Evolutionary conservation across 2,797 vertebrate species (phyloP).

Genomic region (Oryzias sinensis): DNA sequence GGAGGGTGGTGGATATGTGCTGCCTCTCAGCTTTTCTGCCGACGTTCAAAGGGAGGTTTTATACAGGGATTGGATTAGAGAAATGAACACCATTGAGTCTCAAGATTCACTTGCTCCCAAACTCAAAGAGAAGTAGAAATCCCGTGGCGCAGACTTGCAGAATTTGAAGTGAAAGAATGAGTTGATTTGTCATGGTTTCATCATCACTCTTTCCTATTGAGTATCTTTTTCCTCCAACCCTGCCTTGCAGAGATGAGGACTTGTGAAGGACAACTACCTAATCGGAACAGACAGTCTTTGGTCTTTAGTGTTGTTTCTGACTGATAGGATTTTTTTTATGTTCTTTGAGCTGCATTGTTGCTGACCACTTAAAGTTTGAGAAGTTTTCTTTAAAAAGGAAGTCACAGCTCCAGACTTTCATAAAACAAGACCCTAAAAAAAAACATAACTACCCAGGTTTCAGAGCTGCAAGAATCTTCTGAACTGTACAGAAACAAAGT

Average conservation of each 20-base stretch:
- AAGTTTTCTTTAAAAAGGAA: slow-evolving; percentile 11
- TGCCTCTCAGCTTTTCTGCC: slow-evolving; percentile 60
- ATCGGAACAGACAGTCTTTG: slow-evolving; percentile 32
- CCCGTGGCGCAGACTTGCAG: slow-evolving; percentile 47
- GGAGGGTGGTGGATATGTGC: slow-evolving; percentile 37
- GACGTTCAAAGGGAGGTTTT: slow-evolving; percentile 70
- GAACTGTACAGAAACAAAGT: slow-evolving; percentile 11
- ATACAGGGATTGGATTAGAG: slow-evolving; percentile 74
- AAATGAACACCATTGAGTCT: slow-evolving; percentile 72
- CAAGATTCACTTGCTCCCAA: slow-evolving; percentile 56
- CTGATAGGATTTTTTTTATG: background rate
- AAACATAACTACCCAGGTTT: slow-evolving; percentile 12
- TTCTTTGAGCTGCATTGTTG: slow-evolving; percentile 4
- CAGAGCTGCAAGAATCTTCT: slow-evolving; percentile 15
- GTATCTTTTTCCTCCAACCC: slow-evolving; percentile 53
- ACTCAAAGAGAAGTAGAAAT: slow-evolving; percentile 68
- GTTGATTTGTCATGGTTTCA: slow-evolving; percentile 73
- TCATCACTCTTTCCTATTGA: slow-evolving; percentile 60
- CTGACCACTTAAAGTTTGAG: slow-evolving; percentile 21
- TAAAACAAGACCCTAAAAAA: too few species aligned
- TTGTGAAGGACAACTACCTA: slow-evolving; percentile 53
- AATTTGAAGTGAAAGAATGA: slow-evolving; percentile 60
- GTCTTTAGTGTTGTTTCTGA: slow-evolving; percentile 14
- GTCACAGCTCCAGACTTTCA: too few species aligned
- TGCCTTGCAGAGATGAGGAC: slow-evolving; percentile 40